Conservation (phyloP, 2,888 invertebrate genomes). For the Nemotelus nigrinus region DNA sequence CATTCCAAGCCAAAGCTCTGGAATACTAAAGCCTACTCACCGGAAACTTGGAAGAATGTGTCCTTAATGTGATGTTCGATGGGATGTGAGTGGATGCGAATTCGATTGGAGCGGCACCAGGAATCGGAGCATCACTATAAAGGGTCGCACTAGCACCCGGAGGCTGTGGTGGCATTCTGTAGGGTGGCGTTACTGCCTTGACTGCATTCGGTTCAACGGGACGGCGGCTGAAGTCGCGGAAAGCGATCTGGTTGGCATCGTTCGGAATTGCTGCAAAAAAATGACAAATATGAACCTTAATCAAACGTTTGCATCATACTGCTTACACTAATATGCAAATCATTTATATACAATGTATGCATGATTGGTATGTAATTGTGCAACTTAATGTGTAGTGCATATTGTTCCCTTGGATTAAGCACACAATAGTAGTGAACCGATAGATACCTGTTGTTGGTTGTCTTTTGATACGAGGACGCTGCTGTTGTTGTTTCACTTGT, state of each 20-base stretch:
- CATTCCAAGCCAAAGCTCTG: no score
- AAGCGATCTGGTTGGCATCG: conserved; percentile 46
- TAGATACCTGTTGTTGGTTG: conserved; percentile 38
- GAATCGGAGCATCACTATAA: conserved; percentile 61
- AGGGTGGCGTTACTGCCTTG: conserved; percentile 71
- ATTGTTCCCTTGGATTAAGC: no score
- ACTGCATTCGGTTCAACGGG: conserved; percentile 51
- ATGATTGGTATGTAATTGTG: no score
- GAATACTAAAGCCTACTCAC: conserved; percentile 66
- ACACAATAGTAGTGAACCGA: background rate
- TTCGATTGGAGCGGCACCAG: conserved; percentile 62
- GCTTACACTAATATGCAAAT: no score
- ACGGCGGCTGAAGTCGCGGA: conserved; percentile 9
- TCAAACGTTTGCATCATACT: conserved; percentile 46
- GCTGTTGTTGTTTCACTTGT: conserved; percentile 77
- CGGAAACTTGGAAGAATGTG: conserved; percentile 83
- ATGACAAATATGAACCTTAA: conserved; percentile 55
- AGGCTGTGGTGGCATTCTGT: conserved; percentile 76
- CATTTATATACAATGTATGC: no score
- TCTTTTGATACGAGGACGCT: conserved; percentile 60
- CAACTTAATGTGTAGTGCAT: no score
- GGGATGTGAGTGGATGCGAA: conserved; percentile 55
- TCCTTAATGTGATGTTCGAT: conserved; percentile 68
- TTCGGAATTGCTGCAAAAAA: conserved; percentile 68
- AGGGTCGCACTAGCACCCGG: conserved; percentile 69